Evolutionary conservation across 1,140 invertebrate species (phyloP), one percentile per base, ranked within the genome.

Genomic region (Ceratina australensis): DNA sequence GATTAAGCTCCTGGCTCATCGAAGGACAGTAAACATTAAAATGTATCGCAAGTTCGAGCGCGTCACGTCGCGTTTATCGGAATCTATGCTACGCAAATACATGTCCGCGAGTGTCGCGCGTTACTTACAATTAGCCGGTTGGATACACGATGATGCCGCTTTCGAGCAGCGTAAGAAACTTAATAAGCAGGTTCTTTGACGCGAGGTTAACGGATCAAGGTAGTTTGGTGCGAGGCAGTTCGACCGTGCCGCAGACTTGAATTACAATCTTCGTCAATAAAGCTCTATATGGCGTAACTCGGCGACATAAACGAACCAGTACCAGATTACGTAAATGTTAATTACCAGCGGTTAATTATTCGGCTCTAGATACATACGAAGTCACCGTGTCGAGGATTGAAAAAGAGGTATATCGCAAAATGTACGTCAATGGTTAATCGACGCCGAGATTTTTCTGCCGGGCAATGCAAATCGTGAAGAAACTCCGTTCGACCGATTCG

Each of bases 201-300:
- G 64, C 67, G 86, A 83, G 89, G 90, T 91, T 90, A 90, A 90
- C 85, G 83, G 89, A 91, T 90, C 89, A 91, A 91, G 90, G 89
- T 81, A 86, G 82, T 86, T 87, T 69, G 79, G 67, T 83, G 33
- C 33, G 33, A 33, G 33, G 33, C 33, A 7, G 33, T 50, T 1
- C 33, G 50, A 79, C 20, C 72, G 47, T 79, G 67, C 63, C 68
- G 67, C 59, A 59, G 42, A 42, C 65, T 78, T 22, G 73, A 68
- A 84, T 80, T 72, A 72, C 65, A 60, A 56, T 33, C 69, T 50
- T 60, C 73, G 54, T 59, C 69, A 67, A 83, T 83, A 65, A 79
- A 73, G 28, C 57, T 18, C 28, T 42, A 24, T 42, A 24, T 79
- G 61, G 61, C 80, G 76, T 66, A 72, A 83, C 56, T 66, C n/a